phyloP scores from a whole-genome alignment of 1,140 invertebrate species.

The Aphaenogaster rudis region DNA sequence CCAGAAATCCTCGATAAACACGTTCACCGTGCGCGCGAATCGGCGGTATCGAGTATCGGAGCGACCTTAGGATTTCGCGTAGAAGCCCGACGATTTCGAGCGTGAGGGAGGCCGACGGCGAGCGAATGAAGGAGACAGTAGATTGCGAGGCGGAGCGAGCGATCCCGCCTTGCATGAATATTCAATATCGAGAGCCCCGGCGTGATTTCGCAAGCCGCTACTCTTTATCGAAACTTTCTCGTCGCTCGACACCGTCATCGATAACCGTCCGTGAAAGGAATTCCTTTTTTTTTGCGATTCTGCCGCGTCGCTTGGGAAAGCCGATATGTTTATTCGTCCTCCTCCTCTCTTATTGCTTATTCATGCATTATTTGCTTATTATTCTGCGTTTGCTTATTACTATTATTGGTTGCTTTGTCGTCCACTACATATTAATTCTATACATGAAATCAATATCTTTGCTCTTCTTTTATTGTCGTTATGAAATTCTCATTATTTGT shows the following conservation, averaged over 20 bases:
- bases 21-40: constrained; percentile 40
- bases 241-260: constrained; percentile 48
- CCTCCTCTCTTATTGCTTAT: not conserved
- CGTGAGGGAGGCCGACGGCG: constrained; percentile 35
- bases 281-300: not conserved
- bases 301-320: not conserved
- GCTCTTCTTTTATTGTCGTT: not conserved
- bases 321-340: constrained; percentile 28
- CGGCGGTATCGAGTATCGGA: constrained; percentile 64
- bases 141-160: constrained; percentile 33
- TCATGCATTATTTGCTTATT: not conserved
- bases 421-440: not conserved
- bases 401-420: not conserved
- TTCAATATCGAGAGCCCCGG: constrained; percentile 71
- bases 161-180: constrained; percentile 74
- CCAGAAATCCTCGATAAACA: constrained; percentile 65
- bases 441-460: not conserved
- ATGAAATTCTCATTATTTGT: not conserved
- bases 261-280: constrained; percentile 69
- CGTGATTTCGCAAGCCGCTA: constrained; percentile 71
- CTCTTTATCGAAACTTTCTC: constrained; percentile 70
- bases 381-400: not conserved
- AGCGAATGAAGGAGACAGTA: constrained; percentile 25
- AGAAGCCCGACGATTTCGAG: constrained; percentile 41
- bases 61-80: constrained; percentile 66